Base-by-base conservation (phyloP, 2,113 vertebrate genomes). In the Antechinus flavipes region DNA sequence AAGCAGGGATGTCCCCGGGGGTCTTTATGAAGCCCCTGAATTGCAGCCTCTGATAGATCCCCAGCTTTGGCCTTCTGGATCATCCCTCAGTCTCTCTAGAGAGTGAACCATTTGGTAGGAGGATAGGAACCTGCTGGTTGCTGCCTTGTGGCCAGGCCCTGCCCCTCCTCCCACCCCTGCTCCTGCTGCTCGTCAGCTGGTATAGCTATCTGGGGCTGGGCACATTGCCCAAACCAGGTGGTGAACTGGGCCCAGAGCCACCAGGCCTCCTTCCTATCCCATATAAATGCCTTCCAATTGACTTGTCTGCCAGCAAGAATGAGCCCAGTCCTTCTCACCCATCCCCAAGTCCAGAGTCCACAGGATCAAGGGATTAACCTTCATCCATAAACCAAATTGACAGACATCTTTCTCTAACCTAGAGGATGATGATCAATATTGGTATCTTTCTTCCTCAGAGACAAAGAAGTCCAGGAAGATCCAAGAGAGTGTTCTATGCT, bases 161-260 rank as follows among this genome's bases (percentile, higher is more conserved):
- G 94, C 89, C 92, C 97, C 97, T 97, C 96, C 97, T 98, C 89
- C 96, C 53, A 53, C 93, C 94, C 90, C 96, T 52, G 26, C 42
- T 90, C 97, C 98, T 93, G 97, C 98, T 97, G 97, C 95, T 55
- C 0, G 94, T 98, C 98, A 97, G 97, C 97, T 97, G 97, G 96
- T 94, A 56, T 93, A 47, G 11, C 98, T 97, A 96, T 89, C 96
- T 96, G 46, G 96, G 97, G 35, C 92, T 1, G 47, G 97, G 98
- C 98, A 92, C 54, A 26, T 2, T 90, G 98, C 98, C 97, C 92
- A 90, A 12, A 24, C 93, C 97, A 94, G 96, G 97, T 96, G 97
- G 95, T 3, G 0, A 56, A 11, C 58, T 22, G 11, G 90, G 89
- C 91, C 90, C 7, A 0, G 56, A 91, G 93, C 90, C 54, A 84